Conservation (phyloP, 2,797 vertebrate genomes). For the Eurystomus glaucurus region DNA sequence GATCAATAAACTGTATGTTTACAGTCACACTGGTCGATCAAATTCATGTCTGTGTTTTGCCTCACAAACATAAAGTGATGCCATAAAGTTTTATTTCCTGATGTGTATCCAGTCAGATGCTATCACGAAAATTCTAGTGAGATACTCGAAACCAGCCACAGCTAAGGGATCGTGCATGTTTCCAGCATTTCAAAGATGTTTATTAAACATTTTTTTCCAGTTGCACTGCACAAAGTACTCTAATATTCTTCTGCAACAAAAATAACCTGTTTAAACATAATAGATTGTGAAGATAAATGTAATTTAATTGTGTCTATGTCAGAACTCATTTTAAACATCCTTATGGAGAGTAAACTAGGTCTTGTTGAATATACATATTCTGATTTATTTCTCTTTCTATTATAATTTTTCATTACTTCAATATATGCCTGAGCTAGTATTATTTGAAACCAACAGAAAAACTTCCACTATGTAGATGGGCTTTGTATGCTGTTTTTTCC, state of each 20-base stretch:
- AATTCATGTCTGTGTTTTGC: neutral
- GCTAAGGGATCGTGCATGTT: neutral
- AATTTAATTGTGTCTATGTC: neutral
- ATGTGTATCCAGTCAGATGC: neutral
- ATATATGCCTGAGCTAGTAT: neutral
- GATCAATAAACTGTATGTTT: neutral
- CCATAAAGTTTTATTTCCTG: neutral
- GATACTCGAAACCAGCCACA: fast-evolving
- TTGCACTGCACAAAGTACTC: neutral
- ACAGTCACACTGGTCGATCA: neutral
- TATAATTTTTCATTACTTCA: neutral
- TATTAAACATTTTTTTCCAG: neutral
- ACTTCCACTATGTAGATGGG: neutral
- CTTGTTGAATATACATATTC: neutral
- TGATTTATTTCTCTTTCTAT: neutral
- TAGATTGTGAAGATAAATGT: neutral
- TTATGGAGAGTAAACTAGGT: neutral
- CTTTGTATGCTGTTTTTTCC: neutral
- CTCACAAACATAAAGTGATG: neutral
- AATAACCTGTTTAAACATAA: neutral
- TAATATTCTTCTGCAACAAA: neutral
- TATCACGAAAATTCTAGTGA: neutral
- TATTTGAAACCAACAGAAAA: neutral
- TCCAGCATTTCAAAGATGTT: neutral
- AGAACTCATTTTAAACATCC: neutral